Evolutionary conservation across 2,113 vertebrate species (phyloP).

Genomic region (Ceyx melanurus): DNA sequence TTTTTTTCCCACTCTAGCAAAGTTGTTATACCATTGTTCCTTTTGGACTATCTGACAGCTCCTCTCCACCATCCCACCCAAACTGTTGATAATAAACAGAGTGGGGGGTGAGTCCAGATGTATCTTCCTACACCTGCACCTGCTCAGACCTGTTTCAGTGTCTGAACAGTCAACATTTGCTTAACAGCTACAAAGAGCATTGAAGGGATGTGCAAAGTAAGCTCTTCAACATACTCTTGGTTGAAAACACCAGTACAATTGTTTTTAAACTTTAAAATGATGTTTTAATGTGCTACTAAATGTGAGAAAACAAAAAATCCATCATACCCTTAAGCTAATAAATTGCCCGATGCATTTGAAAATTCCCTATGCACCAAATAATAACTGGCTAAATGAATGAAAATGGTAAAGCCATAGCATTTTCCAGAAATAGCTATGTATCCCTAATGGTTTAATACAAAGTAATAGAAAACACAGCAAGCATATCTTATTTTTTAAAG

Average conservation of each 20-base stretch:
- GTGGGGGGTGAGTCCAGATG: not conserved
- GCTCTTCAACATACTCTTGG: not conserved
- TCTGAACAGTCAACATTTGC: slow-evolving; percentile 12
- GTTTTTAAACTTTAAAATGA: not conserved
- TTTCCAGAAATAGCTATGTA: not conserved
- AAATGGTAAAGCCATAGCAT: slow-evolving; percentile 7
- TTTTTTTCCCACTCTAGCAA: not conserved
- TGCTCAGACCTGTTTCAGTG: not conserved
- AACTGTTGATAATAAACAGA: slow-evolving; percentile 28
- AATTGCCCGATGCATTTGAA: not conserved
- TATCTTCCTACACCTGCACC: not conserved
- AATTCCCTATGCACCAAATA: slow-evolving; percentile 11
- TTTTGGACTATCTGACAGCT: slow-evolving; percentile 58
- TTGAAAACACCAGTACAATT: not conserved
- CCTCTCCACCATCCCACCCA: not conserved
- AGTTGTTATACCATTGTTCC: not conserved
- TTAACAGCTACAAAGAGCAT: not conserved
- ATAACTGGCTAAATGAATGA: slow-evolving; percentile 29
- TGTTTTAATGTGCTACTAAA: not conserved
- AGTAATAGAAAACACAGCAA: slow-evolving; percentile 23
- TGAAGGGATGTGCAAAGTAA: not conserved
- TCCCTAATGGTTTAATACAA: not conserved
- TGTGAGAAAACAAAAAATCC: not conserved
- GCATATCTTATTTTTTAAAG: slow-evolving; percentile 20
- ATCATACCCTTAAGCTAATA: not conserved